Evolutionary conservation across 2,888 invertebrate genomes (phyloP).

Genomic region (Nebria salina): DNA sequence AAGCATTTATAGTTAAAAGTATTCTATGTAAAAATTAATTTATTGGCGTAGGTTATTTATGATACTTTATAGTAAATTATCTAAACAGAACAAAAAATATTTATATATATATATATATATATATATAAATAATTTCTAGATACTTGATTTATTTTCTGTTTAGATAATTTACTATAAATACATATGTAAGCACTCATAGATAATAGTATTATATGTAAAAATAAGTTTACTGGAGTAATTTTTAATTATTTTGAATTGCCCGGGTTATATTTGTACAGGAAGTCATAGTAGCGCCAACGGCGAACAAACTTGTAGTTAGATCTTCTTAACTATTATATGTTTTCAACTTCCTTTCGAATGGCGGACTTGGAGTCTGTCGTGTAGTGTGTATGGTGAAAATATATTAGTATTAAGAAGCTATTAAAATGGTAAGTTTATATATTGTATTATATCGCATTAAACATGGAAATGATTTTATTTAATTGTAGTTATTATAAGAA

Average conservation of each 20-base stretch:
- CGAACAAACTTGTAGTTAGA: slow-evolving; percentile 37
- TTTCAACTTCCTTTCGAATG: slow-evolving; percentile 58
- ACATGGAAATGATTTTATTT: slow-evolving; percentile 18
- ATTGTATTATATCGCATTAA: slow-evolving; percentile 11
- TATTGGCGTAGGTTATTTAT: too few species aligned
- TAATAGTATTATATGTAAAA: too few species aligned
- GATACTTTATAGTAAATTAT: too few species aligned
- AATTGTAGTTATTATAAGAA: slow-evolving; percentile 20
- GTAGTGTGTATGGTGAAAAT: slow-evolving; percentile 54
- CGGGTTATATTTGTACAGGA: slow-evolving; percentile 2
- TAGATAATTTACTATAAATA: too few species aligned
- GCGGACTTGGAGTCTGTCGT: slow-evolving; percentile 59
- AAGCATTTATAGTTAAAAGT: too few species aligned
- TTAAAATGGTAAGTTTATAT: slow-evolving; percentile 57
- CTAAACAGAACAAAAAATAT: too few species aligned
- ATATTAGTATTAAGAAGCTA: slow-evolving; percentile 52
- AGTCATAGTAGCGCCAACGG: slow-evolving; percentile 12
- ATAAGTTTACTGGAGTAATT: too few species aligned
- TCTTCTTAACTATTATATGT: background rate
- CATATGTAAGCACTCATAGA: too few species aligned
- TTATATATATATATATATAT: too few species aligned
- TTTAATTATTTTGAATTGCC: background rate
- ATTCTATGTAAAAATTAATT: too few species aligned
- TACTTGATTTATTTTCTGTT: too few species aligned
- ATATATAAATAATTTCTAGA: too few species aligned